Evolutionary conservation across 1,140 invertebrate genomes (phyloP), one percentile per base, ranked within the genome.

Genomic region (Hyles euphorbiae): DNA sequence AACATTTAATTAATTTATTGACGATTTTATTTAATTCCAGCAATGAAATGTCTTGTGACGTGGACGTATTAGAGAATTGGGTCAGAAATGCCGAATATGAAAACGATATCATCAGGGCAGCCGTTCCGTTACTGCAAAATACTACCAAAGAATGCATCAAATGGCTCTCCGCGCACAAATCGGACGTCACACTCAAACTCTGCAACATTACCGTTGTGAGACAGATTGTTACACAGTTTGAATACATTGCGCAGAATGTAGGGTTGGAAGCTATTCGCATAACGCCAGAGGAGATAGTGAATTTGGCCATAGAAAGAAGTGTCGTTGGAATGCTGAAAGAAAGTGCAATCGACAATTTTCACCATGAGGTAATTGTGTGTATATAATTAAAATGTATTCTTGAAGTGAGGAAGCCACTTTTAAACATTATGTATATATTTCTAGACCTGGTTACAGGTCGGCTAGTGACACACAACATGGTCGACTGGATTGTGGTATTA

Each of bases 151-250:
- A 72, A 56, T 76, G 69, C 53, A 43, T 83, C 12, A 58, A 68
- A 8, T 87, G 84, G 84, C 56, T 80, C 33, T 54, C 58, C 5
- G 44, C 48, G 47, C 76, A 84, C 53, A 78, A 62, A 54, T 71
- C 70, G 5, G 74, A 81, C 47, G 48, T 81, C 4, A 40, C 63
- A 12, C 10, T 78, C 8, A 81, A 73, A 68, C 50, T 77, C 4
- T 74, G 73, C 54, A 67, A 70, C 44, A 64, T 76, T 6, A 66
- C 75, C 47, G 56, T 83, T 58, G 80, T 87, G 3, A 78, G 76
- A 50, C 85, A 88, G 75, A 81, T 90, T 51, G 44, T 89, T 58
- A 76, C 76, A 22, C 87, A 89, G 49, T 81, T 89, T 48, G 81
- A 81, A 56, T 81, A 83, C 53, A 59, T 76, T 52, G 52, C 56